Base-by-base conservation (phyloP, 2,113 vertebrate species). In the Cyprinus carpio region DNA sequence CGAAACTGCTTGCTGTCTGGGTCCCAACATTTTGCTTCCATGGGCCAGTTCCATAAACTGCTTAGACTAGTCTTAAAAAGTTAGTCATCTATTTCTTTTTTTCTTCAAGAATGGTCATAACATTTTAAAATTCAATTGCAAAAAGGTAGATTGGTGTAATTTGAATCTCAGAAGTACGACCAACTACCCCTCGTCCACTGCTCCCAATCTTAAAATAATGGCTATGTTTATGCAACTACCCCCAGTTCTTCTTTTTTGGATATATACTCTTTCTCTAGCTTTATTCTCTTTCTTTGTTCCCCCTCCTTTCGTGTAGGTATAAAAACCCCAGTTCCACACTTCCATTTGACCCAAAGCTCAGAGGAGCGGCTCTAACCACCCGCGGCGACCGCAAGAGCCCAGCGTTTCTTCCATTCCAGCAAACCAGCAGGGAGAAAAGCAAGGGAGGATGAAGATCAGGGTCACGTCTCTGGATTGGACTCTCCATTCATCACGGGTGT, bases 401-500 rank as follows among this genome's bases (percentile, higher is more conserved):
- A 64, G 13, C 7, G 7, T 80, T 81, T 64, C 58, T 43, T 46
- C 43, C 3, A 2, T 51, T 76, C 10, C 76, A 37, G 27, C 37
- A 64, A 84, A 84, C 9, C 74, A 69, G 46, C 29, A 15, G 25
- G 25, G 11, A 9, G 40, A 62, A 54, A 18, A 34, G 75, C 29
- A 11, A 34, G 31, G 20, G 29, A 58, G 54, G 81, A 78, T 40
- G 62, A 58, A 23, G 20, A 51, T 51, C 51, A 62, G 62, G 79
- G 80, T 78, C 81, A 58, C 54, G 40, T 54, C 54, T 20, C 46
- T 29, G 11, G 49, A 34, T 71, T 79, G 75, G 75, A 18, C 75
- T 64, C 65, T 81, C 65, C 56, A 80, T 85, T 85, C 34, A 81
- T 80, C 76, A 80, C 11, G 0, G 13, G 11, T 72, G 77, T 72